Conservation (phyloP, 1,140 invertebrate species). For the Apis laboriosa region DNA sequence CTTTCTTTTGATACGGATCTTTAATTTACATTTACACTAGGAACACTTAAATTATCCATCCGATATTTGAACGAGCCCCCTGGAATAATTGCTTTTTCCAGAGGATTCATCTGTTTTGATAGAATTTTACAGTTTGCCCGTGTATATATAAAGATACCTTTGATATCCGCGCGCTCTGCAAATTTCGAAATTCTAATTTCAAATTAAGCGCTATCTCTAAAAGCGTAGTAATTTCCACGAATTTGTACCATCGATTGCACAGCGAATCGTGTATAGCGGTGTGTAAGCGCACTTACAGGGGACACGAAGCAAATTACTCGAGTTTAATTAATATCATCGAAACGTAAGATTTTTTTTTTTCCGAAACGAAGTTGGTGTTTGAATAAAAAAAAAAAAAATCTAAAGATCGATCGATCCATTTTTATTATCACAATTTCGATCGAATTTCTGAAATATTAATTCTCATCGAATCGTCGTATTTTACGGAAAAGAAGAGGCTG, state of each 20-base stretch:
- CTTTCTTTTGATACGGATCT: too few species aligned
- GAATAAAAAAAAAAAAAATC: too few species aligned
- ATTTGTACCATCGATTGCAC: conserved; percentile 1
- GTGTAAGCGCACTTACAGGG: neutral
- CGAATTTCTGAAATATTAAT: too few species aligned
- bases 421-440: too few species aligned
- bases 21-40: too few species aligned
- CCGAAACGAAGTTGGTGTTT: too few species aligned
- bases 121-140: too few species aligned
- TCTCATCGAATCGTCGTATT: neutral
- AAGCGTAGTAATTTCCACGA: neutral
- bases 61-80: too few species aligned
- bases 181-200: neutral
- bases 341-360: neutral
- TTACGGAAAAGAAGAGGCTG: neutral
- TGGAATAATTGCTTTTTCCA: too few species aligned
- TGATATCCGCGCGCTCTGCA: neutral
- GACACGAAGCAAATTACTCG: neutral
- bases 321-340: conserved; percentile 12
- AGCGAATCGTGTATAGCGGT: too few species aligned
- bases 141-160: neutral
- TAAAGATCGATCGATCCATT: neutral
- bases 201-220: neutral
- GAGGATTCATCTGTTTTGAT: too few species aligned
- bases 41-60: too few species aligned